Base-by-base conservation (phyloP, 1,140 invertebrate species). In the Euborellia annulipes region DNA sequence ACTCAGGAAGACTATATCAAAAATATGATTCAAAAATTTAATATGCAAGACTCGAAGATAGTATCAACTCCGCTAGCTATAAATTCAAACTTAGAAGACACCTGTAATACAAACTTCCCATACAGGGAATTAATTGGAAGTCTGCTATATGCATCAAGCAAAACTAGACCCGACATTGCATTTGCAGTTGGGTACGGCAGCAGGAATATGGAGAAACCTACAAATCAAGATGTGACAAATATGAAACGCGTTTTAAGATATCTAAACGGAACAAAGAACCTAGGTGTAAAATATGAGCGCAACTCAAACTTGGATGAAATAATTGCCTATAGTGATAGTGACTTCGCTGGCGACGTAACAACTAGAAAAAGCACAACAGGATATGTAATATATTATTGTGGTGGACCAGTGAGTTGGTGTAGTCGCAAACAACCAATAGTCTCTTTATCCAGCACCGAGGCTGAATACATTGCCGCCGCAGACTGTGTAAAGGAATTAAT, bases 281-380 rank as follows among this genome's bases (percentile, higher is more conserved):
- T 43, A 17, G 53, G 51, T 7, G 21, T 61, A 14, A 4, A 13
- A 38, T 38, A 17, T 38, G 36, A 38, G n/a, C 14, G 13, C n/a
- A 8, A 18, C 36, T 7, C 4, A 17, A 8, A 8, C 3, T 8
- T 38, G 36, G n/a, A 38, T 3, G 23, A 52, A 18, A n/a, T 44
- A 41, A 39, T 16, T 11, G 47, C 27, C 0, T 63, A 50, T 45
- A 40, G 45, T 19, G 62, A 62, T 50, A 47, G 59, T 13, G 62
- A 63, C 47, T 61, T 50, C 50, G 60, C 54, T 2, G 54, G 48
- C n/a, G 55, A 55, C 50, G 7, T 18, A 2, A 22, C 42, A 2
- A 49, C 47, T 9, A 38, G 60, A 36, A 55, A 55, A 48, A 55
- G 54, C 16, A 58, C 51, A 7, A 56, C 53, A 14, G 60, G 62